A percentile compares a stretch with the other conserved stretches of the same genome.
Conservation (phyloP, 2,797 vertebrate species). For the Cuniculus paca region DNA sequence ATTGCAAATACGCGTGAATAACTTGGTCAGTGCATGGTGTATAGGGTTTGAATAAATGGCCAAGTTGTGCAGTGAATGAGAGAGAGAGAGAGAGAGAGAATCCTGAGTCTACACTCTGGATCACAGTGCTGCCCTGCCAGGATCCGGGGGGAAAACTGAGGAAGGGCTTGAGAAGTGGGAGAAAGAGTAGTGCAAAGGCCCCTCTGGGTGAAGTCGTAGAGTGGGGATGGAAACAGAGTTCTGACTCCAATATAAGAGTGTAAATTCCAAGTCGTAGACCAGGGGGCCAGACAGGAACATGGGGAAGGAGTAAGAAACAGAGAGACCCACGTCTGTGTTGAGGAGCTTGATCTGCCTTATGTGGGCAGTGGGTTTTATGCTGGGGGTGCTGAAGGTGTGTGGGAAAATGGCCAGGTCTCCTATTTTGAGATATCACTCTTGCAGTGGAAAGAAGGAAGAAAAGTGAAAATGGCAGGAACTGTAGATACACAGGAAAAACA, state of each 20-base stretch:
- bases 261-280: neutral
- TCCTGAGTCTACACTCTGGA: neutral
- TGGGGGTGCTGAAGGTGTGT: neutral
- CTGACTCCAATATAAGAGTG: neutral
- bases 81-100: neutral
- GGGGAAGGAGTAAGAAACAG: neutral
- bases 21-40: neutral
- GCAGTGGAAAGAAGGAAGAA: neutral
- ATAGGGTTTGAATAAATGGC: neutral
- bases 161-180: neutral
- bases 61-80: neutral
- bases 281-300: neutral
- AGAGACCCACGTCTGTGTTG: neutral
- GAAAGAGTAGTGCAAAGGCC: neutral
- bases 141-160: neutral
- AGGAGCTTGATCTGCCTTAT: neutral
- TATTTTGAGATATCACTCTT: neutral
- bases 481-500: neutral
- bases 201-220: neutral
- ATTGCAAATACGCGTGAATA: neutral
- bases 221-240: neutral
- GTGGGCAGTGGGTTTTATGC: neutral
- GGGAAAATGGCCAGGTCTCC: neutral
- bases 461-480: neutral
- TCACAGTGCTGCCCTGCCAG: neutral